Conservation (phyloP, 2,797 vertebrate species). For the Hapalemur alaotrensis region DNA sequence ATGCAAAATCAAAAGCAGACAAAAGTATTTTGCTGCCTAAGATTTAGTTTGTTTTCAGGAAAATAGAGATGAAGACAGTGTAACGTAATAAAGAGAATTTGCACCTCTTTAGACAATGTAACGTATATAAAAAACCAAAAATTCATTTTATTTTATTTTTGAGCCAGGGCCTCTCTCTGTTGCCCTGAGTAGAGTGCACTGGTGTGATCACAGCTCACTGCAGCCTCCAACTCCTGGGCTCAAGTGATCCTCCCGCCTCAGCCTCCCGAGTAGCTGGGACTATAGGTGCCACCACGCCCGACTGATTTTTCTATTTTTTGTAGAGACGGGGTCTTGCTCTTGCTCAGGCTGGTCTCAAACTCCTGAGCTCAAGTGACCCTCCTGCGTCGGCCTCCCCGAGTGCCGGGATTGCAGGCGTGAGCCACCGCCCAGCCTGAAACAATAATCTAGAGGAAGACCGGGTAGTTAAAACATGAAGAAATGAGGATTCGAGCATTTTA, state of each 20-base stretch:
- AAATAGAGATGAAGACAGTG: not conserved
- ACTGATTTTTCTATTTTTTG: not conserved
- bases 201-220: not conserved
- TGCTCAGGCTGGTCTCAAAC: not conserved
- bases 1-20: not conserved
- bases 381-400: not conserved
- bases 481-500: rapidly evolving
- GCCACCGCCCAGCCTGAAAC: not conserved
- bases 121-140: not conserved
- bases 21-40: not conserved
- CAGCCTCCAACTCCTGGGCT: not conserved
- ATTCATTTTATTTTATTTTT: not conserved
- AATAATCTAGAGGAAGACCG: not conserved
- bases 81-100: not conserved
- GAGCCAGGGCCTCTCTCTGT: not conserved
- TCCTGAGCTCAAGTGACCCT: not conserved
- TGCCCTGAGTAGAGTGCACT: not conserved
- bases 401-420: not conserved
- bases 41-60: not conserved
- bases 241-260: not conserved
- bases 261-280: not conserved
- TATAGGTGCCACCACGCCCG: rapidly evolving
- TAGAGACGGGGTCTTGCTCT: not conserved
- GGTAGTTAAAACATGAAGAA: not conserved
- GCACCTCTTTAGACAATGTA: no score